Evolutionary conservation across 2,113 vertebrate species (phyloP), one percentile per base, ranked within the genome.

Genomic region (Poeciliopsis prolifica): DNA sequence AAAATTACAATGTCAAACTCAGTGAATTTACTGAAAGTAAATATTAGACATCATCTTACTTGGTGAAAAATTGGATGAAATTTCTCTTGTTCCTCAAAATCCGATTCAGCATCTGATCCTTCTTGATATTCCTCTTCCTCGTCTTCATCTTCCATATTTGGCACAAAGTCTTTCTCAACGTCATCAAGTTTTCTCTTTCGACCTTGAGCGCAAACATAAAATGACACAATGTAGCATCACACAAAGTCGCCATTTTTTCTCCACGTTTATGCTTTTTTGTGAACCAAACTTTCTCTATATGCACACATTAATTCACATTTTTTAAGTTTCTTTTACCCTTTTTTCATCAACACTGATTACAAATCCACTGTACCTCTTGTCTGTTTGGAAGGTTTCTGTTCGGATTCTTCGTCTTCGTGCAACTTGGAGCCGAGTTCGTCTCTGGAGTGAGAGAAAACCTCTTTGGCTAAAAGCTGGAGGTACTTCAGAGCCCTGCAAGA

Each of bases 401-500:
- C n/a, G 15, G 44, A 13, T 17, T 11, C 81, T 40, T 14, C 0
- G 6, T 9, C 31, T 70, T 79, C 78, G 1, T 33, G 61, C 9
- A 69, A 35, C 66, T 0, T 54, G 5, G 35, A 61, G 4, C 13
- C 63, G 0, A 66, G 31, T 0, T 89, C 69, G 17, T 92, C 92
- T 19, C 74, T 70, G 15, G 86, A 29, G 0, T 91, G 87, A 0
- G 88, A 78, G 62, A 96, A 79, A 66, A 75, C 84, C 35, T 97
- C 96, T 81, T 96, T 95, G 0, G 95, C 96, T 89, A 99, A 88
- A 78, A 90, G 91, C 30, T 96, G 97, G 74, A 99, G 95, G 90
- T 98, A 98, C 72, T 95, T 95, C 91, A 98, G 84, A 1, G 98
- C 98, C 89, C 98, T 99, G 77, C 22, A 81, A 75, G 22, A 60